Percentiles rank a stretch among this genome's conserved stretches.
These are phyloP conservation scores for Argyrosomus regius DNA, from an alignment of 2,797 vertebrate species.

Conservation along the genomic window DNA sequence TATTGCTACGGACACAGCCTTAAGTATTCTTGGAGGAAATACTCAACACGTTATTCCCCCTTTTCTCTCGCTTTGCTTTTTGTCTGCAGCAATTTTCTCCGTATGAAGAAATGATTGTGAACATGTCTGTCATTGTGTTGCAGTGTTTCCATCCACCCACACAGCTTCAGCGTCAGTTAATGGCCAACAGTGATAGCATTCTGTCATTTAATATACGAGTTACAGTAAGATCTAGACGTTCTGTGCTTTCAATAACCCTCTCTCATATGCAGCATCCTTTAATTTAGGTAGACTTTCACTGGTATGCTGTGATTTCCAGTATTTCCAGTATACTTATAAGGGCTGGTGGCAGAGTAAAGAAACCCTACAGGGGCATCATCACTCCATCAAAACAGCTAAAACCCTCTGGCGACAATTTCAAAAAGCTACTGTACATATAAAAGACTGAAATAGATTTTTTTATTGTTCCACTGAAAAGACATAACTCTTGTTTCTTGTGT, in stretches of 20 bases:
- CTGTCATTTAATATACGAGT: constrained; percentile 7
- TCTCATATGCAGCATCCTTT: background rate
- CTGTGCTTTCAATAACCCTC: background rate
- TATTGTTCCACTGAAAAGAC: background rate
- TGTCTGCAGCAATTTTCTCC: constrained; percentile 52
- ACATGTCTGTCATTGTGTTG: constrained; percentile 41
- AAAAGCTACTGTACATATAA: background rate
- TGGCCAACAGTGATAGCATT: constrained; percentile 16
- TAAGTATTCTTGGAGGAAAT: constrained; percentile 19
- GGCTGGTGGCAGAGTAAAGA: background rate
- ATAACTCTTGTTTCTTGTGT: background rate
- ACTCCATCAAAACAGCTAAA: background rate
- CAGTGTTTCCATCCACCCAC: constrained; percentile 40
- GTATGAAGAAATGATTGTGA: constrained; percentile 56
- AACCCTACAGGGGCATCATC: background rate
- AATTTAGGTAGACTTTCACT: constrained; percentile 1
- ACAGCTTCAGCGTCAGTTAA: constrained; percentile 18
- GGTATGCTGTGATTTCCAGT: background rate
- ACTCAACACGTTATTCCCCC: constrained; percentile 17
- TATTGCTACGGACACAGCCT: background rate
- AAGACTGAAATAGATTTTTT: background rate
- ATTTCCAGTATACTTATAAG: background rate
- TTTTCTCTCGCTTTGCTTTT: constrained; percentile 18
- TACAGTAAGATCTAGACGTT: background rate
- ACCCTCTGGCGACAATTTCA: constrained; percentile 12